Evolutionary conservation across 2,888 invertebrate species (phyloP), one percentile per base, ranked within the genome.

Genomic region (Xestia ashworthii): DNA sequence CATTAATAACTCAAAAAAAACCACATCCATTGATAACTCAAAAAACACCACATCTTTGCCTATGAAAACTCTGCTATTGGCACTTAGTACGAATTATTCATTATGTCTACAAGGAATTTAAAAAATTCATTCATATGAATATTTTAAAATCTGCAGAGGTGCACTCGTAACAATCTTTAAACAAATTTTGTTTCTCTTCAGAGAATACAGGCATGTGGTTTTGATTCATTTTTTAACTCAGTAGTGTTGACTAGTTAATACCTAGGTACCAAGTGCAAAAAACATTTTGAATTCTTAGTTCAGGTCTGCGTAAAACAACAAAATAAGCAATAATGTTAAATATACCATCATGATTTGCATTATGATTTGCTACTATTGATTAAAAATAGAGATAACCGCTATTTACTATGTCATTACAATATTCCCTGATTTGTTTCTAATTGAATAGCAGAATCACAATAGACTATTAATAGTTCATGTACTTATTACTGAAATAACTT

Each of bases 401-500:
- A 65, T 74, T 55, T 50, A 22, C 38, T 41, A 25, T 25, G 5
- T 32, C 50, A 67, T 58, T 77, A 50, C 25, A 64, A 58, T 44
- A 14, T 68, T 25, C 22, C 0, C 38, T 41, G 46, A 64, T 78
- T 53, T 53, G 50, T 32, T 60, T 50, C n/a, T 69, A 32, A 79
- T 38, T 14, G 19, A 55, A 65, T 41, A 48, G 38, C 12, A n/a
- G 4, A 48, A 71, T 70, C 41, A 71, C 25, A 65, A 48, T 55
- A 64, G 46, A 48, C 70, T 65, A 50, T 65, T 71, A 50, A 78
- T 78, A 71, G 44, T 41, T n/a, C 41, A 53, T 62, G 38, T 62
- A 48, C 25, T 58, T 62, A 48, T 38, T 58, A 25, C 50, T 79
- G 19, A 79, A 78, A 78, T 79, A 72, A 71, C 55, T 32, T 65